Evolutionary conservation across 2,113 vertebrate genomes (phyloP).

Genomic region (Chamaea fasciata): DNA sequence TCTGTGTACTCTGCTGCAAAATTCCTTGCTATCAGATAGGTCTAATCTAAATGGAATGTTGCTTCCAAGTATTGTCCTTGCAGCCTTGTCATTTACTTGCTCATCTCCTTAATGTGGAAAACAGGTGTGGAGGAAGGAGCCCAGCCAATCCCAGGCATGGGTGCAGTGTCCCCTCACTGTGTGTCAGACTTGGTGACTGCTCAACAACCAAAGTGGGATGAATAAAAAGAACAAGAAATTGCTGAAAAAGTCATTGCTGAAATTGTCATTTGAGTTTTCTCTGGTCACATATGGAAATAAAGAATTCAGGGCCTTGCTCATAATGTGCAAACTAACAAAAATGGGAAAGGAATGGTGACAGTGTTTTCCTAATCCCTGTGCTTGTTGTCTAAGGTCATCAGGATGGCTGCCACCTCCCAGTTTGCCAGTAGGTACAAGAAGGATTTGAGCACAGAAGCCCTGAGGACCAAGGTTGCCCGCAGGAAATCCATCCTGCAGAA

Average conservation of each 20-base stretch:
- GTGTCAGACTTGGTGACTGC: not conserved
- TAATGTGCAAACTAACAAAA: not conserved
- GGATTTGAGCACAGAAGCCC: conserved; percentile 80
- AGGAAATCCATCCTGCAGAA: conserved; percentile 84
- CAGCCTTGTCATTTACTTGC: not conserved
- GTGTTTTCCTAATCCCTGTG: not conserved
- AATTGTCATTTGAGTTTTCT: not conserved
- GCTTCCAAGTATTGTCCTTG: conserved; percentile 52
- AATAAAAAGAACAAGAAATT: not conserved
- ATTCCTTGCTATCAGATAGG: not conserved
- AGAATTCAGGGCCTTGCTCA: not conserved
- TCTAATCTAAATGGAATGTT: not conserved
- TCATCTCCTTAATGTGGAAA: not conserved
- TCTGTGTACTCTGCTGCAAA: not conserved
- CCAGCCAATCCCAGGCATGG: not conserved
- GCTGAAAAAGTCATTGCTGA: not conserved
- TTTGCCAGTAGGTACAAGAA: conserved; percentile 79
- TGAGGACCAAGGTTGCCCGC: conserved; percentile 82
- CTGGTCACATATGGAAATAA: not conserved
- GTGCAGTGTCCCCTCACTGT: not conserved
- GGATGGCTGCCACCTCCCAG: conserved; percentile 67
- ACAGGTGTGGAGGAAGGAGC: not conserved
- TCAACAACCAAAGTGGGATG: not conserved
- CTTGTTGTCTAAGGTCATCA: not conserved
- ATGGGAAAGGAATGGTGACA: not conserved